Base-by-base conservation (phyloP, 1,140 invertebrate genomes). In the Sinonovacula constricta region DNA sequence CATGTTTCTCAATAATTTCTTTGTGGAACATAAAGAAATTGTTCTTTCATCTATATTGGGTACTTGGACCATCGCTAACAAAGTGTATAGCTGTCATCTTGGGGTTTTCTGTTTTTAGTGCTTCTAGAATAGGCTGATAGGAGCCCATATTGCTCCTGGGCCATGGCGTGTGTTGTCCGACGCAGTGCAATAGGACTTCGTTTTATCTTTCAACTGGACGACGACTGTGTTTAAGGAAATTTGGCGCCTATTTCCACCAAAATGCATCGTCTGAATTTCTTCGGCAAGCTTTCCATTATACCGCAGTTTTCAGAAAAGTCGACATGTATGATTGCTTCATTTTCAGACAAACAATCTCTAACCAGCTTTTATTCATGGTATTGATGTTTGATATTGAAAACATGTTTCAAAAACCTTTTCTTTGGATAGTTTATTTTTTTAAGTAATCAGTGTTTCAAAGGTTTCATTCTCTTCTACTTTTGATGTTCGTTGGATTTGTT, bases 251-350 rank as follows among this genome's bases (percentile, higher is more conserved):
- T 53, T 62, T 5, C 49, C 79, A 4, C 79, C 79, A 75, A 83
- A 83, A 57, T 83, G 81, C 1, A 74, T 45, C 4, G 39, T 34
- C 51, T 83, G 81, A 14, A 83, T 81, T 72, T 80, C 79, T 15
- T 56, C 45, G 3, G 31, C 22, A 66, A 77, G 63, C 39, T 81
- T 79, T 22, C 57, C 66, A n/a, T 59, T 39, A 51, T 81, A 83
- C n/a, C n/a, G n/a, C n/a, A n/a, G 54, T 83, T 81, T 71, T 81
- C 81, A n/a, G 72, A 78, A 60, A 81, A 81, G 51, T 81, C 81
- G 7, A 45, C 39, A 45, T 45, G 39, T 45, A 45, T 45, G 7
- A 18, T 18, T 10, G 39, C 39, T 18, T 45, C 39, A 45, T 7
- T 45, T 45, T 45, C 39, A 45, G 39, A 45, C 18, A 45, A 45